Evolutionary conservation across 1,140 invertebrate species (phyloP).

Genomic region (Aphis craccivora): DNA sequence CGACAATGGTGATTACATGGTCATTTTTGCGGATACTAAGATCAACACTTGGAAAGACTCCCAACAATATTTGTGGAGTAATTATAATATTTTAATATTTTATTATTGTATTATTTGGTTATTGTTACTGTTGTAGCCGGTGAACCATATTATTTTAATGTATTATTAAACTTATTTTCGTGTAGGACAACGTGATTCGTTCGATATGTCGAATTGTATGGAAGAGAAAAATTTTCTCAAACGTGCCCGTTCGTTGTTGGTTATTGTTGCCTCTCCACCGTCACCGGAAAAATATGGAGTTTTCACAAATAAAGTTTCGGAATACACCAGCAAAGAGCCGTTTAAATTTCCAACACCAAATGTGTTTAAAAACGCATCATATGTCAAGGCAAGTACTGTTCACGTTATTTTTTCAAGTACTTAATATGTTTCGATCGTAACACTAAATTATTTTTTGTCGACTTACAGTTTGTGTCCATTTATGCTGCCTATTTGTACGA

Average conservation of each 20-base stretch:
- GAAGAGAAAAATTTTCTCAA: constrained; percentile 72
- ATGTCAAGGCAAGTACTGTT: neutral
- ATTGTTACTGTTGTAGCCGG: too few relatives aligned
- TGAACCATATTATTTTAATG: too few relatives aligned
- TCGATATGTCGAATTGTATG: constrained; percentile 58
- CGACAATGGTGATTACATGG: constrained; percentile 91
- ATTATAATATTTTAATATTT: neutral
- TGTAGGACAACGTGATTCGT: neutral
- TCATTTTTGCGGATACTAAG: constrained; percentile 93
- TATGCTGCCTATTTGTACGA: constrained; percentile 97
- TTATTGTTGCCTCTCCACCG: constrained; percentile 84
- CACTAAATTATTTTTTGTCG: neutral
- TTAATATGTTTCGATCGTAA: neutral
- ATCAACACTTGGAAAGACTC: constrained; percentile 80
- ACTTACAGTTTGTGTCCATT: constrained; percentile 81
- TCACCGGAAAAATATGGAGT: constrained; percentile 73
- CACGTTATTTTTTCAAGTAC: neutral
- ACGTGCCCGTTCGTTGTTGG: constrained; percentile 80
- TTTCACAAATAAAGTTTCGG: constrained; percentile 79
- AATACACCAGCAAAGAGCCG: constrained; percentile 78
- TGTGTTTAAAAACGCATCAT: constrained; percentile 63
- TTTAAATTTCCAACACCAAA: constrained; percentile 76
- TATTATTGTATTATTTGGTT: neutral
- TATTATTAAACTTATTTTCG: neutral
- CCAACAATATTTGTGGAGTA: constrained; percentile 87